A percentile compares a stretch with the other conserved stretches of the same genome.
phyloP scores from a whole-genome alignment of 2,113 vertebrate genomes.

The Rhinoderma darwinii region DNA sequence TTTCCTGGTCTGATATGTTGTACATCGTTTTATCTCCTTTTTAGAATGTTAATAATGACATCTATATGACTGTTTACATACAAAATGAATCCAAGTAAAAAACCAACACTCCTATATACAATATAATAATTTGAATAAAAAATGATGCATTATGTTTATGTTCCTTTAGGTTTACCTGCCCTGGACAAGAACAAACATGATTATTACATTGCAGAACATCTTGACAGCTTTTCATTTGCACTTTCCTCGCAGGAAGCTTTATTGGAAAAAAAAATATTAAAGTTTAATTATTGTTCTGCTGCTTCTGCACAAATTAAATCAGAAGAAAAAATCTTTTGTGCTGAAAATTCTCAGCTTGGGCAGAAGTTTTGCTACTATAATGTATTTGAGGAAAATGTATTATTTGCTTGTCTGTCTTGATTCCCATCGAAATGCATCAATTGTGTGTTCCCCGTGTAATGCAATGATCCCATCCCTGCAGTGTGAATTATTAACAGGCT shows the following conservation, averaged over 20 bases:
- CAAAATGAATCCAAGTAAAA: not conserved
- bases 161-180: slow-evolving; percentile 35
- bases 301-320: slow-evolving; percentile 64
- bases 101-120: not conserved
- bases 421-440: slow-evolving; percentile 67
- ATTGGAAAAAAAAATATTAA: slow-evolving; percentile 65
- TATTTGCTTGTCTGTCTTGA: slow-evolving; percentile 74
- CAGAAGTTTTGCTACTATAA: slow-evolving; percentile 72
- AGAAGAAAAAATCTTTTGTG: slow-evolving; percentile 57
- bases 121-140: not conserved
- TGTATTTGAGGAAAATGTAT: slow-evolving; percentile 74
- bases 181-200: slow-evolving; percentile 49
- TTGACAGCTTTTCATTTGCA: slow-evolving; percentile 56
- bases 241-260: slow-evolving; percentile 43
- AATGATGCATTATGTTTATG: not conserved
- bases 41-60: not conserved
- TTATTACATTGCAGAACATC: slow-evolving; percentile 62
- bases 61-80: not conserved
- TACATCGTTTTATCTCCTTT: not conserved
- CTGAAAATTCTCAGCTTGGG: slow-evolving; percentile 66
- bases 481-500: slow-evolving; percentile 75
- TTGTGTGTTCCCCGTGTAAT: slow-evolving; percentile 74
- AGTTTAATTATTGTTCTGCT: slow-evolving; percentile 71
- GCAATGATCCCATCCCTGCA: slow-evolving; percentile 70
- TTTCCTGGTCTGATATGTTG: too few species aligned